Evolutionary conservation across 1,140 invertebrate species (phyloP).

Genomic region (Cyclargus thomasi): DNA sequence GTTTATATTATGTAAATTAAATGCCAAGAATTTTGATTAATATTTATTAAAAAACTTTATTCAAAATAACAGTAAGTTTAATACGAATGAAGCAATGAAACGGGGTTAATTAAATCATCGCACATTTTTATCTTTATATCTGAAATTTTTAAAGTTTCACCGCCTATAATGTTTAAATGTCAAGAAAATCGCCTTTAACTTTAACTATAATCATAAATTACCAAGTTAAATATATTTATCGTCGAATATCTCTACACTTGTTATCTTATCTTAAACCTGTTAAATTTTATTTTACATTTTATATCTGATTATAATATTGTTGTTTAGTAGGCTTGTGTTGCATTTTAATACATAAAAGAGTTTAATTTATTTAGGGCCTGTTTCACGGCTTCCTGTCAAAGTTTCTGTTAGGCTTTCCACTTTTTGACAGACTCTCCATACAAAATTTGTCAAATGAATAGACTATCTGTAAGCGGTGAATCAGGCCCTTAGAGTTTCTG

Average conservation of each 20-base stretch:
- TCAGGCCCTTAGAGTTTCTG: too few relatives aligned
- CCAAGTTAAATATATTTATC: constrained; percentile 4
- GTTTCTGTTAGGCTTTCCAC: too few relatives aligned
- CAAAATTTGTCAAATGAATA: too few relatives aligned
- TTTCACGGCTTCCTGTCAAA: too few relatives aligned
- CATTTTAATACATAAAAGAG: too few relatives aligned
- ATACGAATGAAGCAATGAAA: not conserved
- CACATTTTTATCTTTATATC: not conserved
- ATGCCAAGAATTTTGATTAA: not conserved
- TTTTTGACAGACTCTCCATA: too few relatives aligned
- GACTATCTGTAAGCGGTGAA: too few relatives aligned
- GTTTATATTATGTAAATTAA: not conserved
- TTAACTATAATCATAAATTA: constrained; percentile 4
- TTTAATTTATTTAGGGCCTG: too few relatives aligned
- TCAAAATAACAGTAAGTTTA: not conserved
- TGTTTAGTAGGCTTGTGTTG: too few relatives aligned
- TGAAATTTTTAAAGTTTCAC: not conserved
- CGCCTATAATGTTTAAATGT: constrained; percentile 9
- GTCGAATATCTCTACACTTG: not conserved
- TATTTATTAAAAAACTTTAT: not conserved
- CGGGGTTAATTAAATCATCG: not conserved
- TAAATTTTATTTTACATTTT: not conserved
- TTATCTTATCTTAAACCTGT: not conserved
- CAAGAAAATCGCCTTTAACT: not conserved
- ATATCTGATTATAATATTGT: not conserved